Evolutionary conservation across 2,113 vertebrate species (phyloP).

Genomic region (Dipodomys spectabilis): DNA sequence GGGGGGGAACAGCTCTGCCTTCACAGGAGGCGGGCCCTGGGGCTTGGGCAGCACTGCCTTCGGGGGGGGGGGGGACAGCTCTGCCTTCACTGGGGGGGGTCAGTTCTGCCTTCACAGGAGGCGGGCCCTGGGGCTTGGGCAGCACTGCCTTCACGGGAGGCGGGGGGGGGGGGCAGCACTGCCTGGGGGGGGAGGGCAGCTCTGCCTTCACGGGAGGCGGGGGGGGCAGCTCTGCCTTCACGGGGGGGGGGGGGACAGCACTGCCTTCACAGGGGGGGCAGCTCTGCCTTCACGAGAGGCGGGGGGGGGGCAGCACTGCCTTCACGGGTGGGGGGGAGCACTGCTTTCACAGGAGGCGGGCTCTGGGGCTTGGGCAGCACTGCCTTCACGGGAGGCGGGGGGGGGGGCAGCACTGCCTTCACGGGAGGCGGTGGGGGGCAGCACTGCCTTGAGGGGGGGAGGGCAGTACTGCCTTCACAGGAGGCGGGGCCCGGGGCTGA

Average conservation of each 20-base stretch:
- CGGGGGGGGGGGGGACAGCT: no score
- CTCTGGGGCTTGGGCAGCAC: not conserved
- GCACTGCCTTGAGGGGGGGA: no score
- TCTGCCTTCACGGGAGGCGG: not conserved
- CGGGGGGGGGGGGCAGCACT: not conserved
- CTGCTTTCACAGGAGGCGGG: not conserved
- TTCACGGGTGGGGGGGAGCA: not conserved
- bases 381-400: not conserved
- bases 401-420: not conserved
- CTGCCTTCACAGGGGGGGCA: no score
- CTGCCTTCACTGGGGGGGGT: not conserved
- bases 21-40: not conserved
- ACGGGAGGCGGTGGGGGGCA: not conserved
- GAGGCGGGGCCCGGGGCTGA: no score
- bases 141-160: not conserved
- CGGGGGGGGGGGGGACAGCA: not conserved
- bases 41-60: not conserved
- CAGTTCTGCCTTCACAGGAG: not conserved
- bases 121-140: not conserved
- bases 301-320: not conserved
- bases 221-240: not conserved
- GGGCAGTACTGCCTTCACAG: no score
- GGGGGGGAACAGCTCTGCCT: not conserved
- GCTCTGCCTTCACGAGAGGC: not conserved
- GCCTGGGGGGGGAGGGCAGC: no score